phyloP scores from a whole-genome alignment of 2,113 vertebrate species.

The Hippocampus guttulatus region DNA sequence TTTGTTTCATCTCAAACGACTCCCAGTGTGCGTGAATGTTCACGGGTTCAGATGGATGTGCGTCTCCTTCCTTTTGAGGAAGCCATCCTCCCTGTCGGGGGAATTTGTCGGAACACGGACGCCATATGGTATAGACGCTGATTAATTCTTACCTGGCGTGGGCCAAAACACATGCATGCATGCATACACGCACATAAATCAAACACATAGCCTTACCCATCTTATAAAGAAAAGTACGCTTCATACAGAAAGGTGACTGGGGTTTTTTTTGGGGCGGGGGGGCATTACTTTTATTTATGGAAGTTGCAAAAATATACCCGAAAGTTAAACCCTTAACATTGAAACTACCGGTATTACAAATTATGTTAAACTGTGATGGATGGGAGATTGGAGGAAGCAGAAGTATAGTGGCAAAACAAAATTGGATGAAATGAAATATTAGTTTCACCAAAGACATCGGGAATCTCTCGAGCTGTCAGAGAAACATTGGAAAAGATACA shows the following conservation, averaged over 20 bases:
- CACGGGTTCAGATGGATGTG: slow-evolving; percentile 3
- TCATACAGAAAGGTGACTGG: too few species aligned
- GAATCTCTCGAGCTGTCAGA: not conserved
- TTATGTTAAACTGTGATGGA: not conserved
- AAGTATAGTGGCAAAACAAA: not conserved
- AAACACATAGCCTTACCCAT: too few species aligned
- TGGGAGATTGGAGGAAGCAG: not conserved
- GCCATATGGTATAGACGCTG: slow-evolving; percentile 54
- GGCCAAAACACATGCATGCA: slow-evolving; percentile 17
- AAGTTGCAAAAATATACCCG: too few species aligned
- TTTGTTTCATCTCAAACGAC: not conserved
- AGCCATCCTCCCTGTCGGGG: slow-evolving; percentile 20
- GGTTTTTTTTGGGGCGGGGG: too few species aligned
- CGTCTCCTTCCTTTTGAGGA: slow-evolving; percentile 18
- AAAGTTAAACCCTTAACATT: too few species aligned
- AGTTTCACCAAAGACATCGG: not conserved
- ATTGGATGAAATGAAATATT: not conserved
- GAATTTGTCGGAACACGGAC: slow-evolving; percentile 44
- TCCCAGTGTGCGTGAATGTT: slow-evolving; percentile 4
- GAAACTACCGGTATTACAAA: too few species aligned
- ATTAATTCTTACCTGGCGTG: slow-evolving; percentile 52
- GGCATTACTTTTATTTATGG: too few species aligned
- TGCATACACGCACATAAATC: not conserved
- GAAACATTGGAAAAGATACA: not conserved
- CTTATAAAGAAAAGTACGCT: too few species aligned